Evolutionary conservation across 2,113 vertebrate genomes (phyloP), one percentile per base, ranked within the genome.

Genomic region (Etheostoma spectabile): DNA sequence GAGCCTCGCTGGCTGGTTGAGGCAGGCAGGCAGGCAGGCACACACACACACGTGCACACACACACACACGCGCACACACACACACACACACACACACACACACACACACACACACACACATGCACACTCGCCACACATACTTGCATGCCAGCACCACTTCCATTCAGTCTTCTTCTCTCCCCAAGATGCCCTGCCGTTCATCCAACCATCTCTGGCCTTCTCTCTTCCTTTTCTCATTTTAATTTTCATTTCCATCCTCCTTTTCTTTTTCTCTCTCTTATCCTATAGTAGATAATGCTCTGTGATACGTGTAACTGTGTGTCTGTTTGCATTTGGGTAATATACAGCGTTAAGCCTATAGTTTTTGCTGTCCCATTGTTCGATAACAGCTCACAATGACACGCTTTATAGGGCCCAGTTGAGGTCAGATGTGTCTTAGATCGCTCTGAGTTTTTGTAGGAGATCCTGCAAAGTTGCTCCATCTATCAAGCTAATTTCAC

Each of bases 1-100:
- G 87, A 92, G 92, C 83, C 90, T 92, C 59, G 73, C 89, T 91
- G 91, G 69, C 87, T 86, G 87, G 82, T 85, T 84, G 87, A 90
- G 85, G 76, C 83, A 89, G 66, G 42, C 83, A 80, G n/a, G 6
- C 38, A 27, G 27, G 27, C 27, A 30, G 27, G 27, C 63, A 48
- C 22, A 19, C 63, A 27, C 45, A 1, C 22, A 30, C 22, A 27
- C 63, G 27, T 22, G 19, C 63, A 27, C 63, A 1, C 22, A 30
- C 22, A 27, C 64, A 66, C 63, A 66, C 63, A 48, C 42, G 18
- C 63, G 19, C 45, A 27, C 42, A 27, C 63, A 27, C 45, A 49
- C 61, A 56, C 74, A 49, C 82, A 53, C 76, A 63, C 63, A 67
- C 71, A 53, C 60, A 51, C 65, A 49, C 63, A 56, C 72, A 73